Conservation (phyloP, 2,888 invertebrate species). For the Hoplodrina blanda region DNA sequence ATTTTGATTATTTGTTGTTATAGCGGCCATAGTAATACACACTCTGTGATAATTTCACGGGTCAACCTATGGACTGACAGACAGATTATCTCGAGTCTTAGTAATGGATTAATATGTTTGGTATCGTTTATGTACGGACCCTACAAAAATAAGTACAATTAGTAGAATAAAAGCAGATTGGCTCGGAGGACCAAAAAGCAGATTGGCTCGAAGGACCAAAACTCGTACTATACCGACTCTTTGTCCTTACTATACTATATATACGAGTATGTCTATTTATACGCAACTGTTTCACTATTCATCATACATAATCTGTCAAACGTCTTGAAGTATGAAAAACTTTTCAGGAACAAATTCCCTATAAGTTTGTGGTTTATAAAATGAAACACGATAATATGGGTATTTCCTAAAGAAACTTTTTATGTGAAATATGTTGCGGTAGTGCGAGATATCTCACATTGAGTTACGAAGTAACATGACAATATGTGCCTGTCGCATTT, state of each 20-base stretch:
- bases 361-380: slow-evolving; percentile 9
- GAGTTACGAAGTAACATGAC: background rate
- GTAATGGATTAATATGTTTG: no score
- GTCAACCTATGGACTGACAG: no score
- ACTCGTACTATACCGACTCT: no score
- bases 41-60: no score
- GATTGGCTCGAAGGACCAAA: background rate
- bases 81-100: no score
- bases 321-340: slow-evolving; percentile 5
- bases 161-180: no score
- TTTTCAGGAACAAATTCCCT: background rate
- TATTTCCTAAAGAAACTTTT: slow-evolving; percentile 14
- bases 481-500: background rate
- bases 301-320: slow-evolving; percentile 1
- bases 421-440: background rate
- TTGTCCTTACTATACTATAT: no score
- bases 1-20: no score
- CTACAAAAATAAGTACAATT: no score
- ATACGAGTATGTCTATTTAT: no score
- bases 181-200: background rate
- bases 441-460: slow-evolving; percentile 7
- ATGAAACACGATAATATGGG: slow-evolving; percentile 3
- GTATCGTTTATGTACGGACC: no score
- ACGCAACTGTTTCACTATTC: background rate
- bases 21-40: no score